Percentiles rank a stretch among this genome's conserved stretches.
Evolutionary conservation across 2,888 invertebrate species (phyloP).

Genomic region (Heliconius cydno): DNA sequence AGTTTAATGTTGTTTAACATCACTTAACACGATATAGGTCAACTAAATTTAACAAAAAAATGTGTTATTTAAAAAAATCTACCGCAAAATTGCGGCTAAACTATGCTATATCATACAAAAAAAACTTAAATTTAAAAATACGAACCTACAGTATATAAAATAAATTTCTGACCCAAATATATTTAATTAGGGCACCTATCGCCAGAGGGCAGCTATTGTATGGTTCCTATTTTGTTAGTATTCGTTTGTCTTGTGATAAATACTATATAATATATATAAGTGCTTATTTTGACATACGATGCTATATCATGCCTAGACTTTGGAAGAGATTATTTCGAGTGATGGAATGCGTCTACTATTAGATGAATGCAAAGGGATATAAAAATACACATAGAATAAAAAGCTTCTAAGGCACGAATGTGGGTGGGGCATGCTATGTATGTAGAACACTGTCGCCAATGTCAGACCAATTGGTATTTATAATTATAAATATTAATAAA

Average conservation of each 20-base stretch:
- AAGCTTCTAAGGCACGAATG: constrained; percentile 41
- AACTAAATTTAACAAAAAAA: not conserved
- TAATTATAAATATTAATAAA: not conserved
- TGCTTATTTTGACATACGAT: not conserved
- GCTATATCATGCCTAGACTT: not conserved
- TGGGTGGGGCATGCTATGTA: constrained; percentile 55
- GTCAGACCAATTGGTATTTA: constrained; percentile 39
- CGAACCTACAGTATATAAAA: not conserved
- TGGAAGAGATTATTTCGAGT: constrained; percentile 6
- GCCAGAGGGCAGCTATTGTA: constrained; percentile 10
- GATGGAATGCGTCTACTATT: constrained; percentile 29
- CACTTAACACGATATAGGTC: not conserved
- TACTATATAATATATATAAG: not conserved
- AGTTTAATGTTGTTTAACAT: not conserved
- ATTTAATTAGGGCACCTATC: constrained; percentile 24
- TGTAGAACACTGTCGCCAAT: constrained; percentile 58
- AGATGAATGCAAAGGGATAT: constrained; percentile 22
- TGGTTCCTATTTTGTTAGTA: not conserved
- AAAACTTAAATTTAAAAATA: not conserved
- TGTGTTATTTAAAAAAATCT: not conserved
- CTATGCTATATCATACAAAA: not conserved
- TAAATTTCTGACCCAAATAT: constrained; percentile 24
- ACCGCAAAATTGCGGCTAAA: not conserved
- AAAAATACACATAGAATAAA: constrained; percentile 20
- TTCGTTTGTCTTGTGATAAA: not conserved